Evolutionary conservation across 2,113 vertebrate species (phyloP), one percentile per base, ranked within the genome.

Genomic region (Podarcis raffonei): DNA sequence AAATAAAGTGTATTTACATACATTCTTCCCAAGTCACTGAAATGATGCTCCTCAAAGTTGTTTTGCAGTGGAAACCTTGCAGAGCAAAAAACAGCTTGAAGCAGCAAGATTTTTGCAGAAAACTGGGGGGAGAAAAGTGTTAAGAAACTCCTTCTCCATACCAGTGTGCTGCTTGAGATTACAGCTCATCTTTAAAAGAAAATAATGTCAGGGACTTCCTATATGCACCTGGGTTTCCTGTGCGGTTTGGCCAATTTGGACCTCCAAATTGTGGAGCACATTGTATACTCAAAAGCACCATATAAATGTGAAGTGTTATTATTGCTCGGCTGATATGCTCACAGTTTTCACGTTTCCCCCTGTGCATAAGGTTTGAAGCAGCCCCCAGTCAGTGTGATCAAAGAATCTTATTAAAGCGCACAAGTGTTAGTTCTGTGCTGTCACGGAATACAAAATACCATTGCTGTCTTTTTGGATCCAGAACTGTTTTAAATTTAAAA

Each of bases 401-500:
- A 88, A 88, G 57, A 62, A n/a, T 83, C 75, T 76, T 39, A 83
- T 88, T 76, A 83, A 66, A 83, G 18, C 69, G 74, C 53, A 81
- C 30, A 37, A 62, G 59, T 35, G 32, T 42, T 62, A 65, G 71
- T 20, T 75, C 57, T 20, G 57, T 75, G 69, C 53, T 74, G 37
- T 83, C 37, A 32, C 80, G 75, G 71, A 83, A 88, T 83, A 48
- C 89, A 86, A 94, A 94, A 87, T 74, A 75, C 57, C 83, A 48
- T 37, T 62, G 65, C 72, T 23, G 74, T 92, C 90, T 95, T 90
- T 71, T 91, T 87, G 32, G 92, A 81, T 77, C 27, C 68, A 86
- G 92, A 90, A 87, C 68, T 85, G 57, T 94, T 91, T 80, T 92
- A 93, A 87, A 68, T 87, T n/a, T 89, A 89, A 93, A 87, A 85